phyloP scores from a whole-genome alignment of 2,797 vertebrate species.

The Takifugu ocellatus region DNA sequence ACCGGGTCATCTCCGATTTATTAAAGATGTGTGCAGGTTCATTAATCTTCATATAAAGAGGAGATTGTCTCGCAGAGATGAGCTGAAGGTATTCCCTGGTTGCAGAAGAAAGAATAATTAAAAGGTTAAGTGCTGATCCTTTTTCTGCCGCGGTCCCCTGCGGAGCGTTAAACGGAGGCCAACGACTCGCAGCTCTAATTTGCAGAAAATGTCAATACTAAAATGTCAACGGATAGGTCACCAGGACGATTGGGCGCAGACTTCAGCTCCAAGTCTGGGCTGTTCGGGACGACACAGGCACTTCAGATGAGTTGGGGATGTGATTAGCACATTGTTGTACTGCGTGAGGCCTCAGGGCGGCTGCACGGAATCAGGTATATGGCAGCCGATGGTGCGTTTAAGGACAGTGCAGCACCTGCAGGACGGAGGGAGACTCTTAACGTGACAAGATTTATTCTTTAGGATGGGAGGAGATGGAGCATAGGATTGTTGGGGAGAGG shows the following conservation, averaged over 20 bases:
- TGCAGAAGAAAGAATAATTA: conserved; percentile 71
- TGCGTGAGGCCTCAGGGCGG: conserved; percentile 13
- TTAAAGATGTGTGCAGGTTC: conserved; percentile 32
- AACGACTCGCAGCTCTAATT: conserved; percentile 70
- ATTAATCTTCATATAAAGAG: conserved; percentile 50
- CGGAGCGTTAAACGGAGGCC: conserved; percentile 62
- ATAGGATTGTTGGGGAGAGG: no score
- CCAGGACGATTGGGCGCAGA: conserved; percentile 49
- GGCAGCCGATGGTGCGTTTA: conserved; percentile 1
- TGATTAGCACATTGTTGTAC: conserved; percentile 33
- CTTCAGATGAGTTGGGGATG: conserved; percentile 30
- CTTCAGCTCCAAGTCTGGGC: conserved; percentile 34
- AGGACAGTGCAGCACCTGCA: conserved; percentile 19
- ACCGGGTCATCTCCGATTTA: conserved; percentile 11
- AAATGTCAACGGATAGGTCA: conserved; percentile 80
- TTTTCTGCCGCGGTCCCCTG: conserved; percentile 48
- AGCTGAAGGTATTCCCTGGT: conserved; percentile 58
- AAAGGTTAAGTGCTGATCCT: conserved; percentile 76
- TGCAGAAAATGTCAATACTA: conserved; percentile 75
- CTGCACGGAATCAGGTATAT: background rate
- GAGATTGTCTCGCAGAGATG: conserved; percentile 41
- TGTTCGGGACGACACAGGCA: conserved; percentile 33
- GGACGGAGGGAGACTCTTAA: no score
- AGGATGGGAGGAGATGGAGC: no score
- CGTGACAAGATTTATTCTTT: conserved; percentile 14